Evolutionary conservation across 1,140 invertebrate species (phyloP).

Genomic region (Rhynchophorus ferrugineus): DNA sequence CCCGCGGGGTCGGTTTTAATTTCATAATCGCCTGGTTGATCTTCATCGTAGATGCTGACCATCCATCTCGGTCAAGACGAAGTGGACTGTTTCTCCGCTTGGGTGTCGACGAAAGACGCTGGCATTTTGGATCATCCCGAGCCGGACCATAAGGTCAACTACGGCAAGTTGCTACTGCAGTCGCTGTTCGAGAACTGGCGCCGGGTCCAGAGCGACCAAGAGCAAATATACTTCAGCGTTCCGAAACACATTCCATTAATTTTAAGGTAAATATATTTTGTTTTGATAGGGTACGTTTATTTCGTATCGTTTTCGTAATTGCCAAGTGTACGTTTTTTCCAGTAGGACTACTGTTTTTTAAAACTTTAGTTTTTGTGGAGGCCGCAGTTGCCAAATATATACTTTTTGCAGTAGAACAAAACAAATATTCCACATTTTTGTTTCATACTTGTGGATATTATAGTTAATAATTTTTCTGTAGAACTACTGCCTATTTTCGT

Average conservation of each 20-base stretch:
- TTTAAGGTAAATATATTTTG: constrained; percentile 61
- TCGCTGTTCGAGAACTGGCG: constrained; percentile 96
- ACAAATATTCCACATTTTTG: no score
- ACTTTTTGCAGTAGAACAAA: no score
- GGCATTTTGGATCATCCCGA: constrained; percentile 70
- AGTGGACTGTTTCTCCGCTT: constrained; percentile 94
- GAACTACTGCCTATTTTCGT: no score
- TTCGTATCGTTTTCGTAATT: not conserved
- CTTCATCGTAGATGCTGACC: constrained; percentile 73
- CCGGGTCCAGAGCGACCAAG: constrained; percentile 54
- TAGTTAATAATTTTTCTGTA: no score
- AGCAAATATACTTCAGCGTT: constrained; percentile 83
- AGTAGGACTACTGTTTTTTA: no score
- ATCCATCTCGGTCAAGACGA: constrained; percentile 96
- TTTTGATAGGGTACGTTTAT: not conserved
- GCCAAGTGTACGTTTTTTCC: not conserved
- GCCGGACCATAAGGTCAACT: constrained; percentile 92
- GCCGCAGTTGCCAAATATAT: no score
- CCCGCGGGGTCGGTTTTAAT: no score
- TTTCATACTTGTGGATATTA: no score
- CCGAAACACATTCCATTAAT: constrained; percentile 95
- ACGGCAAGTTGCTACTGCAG: constrained; percentile 89
- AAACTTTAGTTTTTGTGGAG: no score
- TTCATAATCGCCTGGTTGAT: no score
- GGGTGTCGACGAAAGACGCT: constrained; percentile 95